phyloP scores from a whole-genome alignment of 2,113 vertebrate genomes.

The Jacana jacana region DNA sequence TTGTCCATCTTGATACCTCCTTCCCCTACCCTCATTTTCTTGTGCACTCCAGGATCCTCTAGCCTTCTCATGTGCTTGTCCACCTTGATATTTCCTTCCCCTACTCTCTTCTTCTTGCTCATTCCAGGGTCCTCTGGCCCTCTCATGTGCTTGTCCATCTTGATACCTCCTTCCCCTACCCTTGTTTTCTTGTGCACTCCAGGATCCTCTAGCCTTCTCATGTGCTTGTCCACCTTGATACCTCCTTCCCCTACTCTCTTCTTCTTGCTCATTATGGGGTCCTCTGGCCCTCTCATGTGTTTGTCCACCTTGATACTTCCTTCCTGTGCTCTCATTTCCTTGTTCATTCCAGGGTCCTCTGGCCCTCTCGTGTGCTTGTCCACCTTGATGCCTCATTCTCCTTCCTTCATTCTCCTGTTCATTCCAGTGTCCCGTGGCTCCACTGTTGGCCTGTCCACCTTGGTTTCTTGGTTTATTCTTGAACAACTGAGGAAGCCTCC shows the following conservation, averaged over 20 bases:
- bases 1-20: neutral
- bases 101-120: neutral
- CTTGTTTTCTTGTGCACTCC: neutral
- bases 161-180: neutral
- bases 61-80: no score
- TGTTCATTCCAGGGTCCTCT: neutral
- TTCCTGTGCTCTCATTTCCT: neutral
- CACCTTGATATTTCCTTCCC: neutral
- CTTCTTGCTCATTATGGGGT: neutral
- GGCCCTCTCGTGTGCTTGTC: neutral
- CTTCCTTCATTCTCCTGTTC: constrained; percentile 44
- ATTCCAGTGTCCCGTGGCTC: constrained; percentile 34
- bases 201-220: neutral
- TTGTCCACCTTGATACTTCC: neutral
- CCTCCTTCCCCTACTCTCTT: neutral
- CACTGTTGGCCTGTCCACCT: neutral
- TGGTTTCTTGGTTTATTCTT: constrained; percentile 49
- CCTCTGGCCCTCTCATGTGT: neutral
- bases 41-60: neutral
- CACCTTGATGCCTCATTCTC: neutral
- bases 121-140: neutral
- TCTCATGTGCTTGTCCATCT: neutral
- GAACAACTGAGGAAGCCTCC: constrained; percentile 27
- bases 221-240: neutral
- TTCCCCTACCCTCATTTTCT: neutral